Percentiles rank a stretch among this genome's conserved stretches.
These are phyloP conservation scores for Contarinia nasturtii DNA, from an alignment of 1,140 invertebrate genomes.

Conservation along the genomic window DNA sequence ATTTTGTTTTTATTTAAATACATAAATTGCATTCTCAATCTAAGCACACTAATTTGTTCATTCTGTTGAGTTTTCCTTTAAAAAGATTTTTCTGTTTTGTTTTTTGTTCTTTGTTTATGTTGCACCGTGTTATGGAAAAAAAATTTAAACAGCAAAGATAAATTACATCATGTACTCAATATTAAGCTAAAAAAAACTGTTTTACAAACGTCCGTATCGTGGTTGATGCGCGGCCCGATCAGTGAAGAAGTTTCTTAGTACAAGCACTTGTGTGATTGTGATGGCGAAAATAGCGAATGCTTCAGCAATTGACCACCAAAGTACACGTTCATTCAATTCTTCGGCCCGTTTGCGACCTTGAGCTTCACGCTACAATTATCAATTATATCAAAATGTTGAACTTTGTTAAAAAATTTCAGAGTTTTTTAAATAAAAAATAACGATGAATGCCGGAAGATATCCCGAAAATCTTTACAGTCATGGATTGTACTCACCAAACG, in stretches of 20 bases:
- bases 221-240: slow-evolving; percentile 46
- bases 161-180: too few species aligned
- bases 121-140: too few species aligned
- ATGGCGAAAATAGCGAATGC: slow-evolving; percentile 69
- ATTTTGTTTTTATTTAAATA: too few species aligned
- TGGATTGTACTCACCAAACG: slow-evolving; percentile 58
- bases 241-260: slow-evolving; percentile 88
- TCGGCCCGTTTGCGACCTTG: slow-evolving; percentile 78
- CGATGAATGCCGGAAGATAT: too few species aligned
- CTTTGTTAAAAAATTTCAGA: not conserved
- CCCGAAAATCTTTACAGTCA: not conserved
- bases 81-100: too few species aligned
- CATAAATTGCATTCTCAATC: too few species aligned
- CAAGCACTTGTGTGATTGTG: slow-evolving; percentile 72
- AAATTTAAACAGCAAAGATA: too few species aligned
- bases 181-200: too few species aligned
- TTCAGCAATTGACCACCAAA: slow-evolving; percentile 83
- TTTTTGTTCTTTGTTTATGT: too few species aligned
- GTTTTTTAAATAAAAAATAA: too few species aligned
- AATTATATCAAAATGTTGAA: not conserved
- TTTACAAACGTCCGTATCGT: slow-evolving; percentile 7
- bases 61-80: too few species aligned
- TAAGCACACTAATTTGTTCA: too few species aligned
- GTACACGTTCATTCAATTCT: slow-evolving; percentile 82
- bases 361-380: not conserved